Evolutionary conservation across 2,888 invertebrate species (phyloP).

Genomic region (Philopedon plagiatum): DNA sequence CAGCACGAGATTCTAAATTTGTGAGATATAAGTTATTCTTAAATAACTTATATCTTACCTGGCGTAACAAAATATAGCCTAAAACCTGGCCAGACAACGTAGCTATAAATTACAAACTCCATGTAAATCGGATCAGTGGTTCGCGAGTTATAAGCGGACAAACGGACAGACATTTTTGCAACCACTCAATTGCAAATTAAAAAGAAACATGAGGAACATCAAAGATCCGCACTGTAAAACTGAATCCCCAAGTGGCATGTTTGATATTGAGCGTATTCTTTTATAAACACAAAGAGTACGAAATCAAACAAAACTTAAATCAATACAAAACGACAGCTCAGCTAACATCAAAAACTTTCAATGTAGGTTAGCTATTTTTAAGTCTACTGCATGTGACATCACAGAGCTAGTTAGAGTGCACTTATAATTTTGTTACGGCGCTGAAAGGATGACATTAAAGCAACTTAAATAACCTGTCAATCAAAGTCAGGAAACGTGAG

Average conservation of each 20-base stretch:
- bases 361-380: slow-evolving; percentile 35
- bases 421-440: slow-evolving; percentile 56
- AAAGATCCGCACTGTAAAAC: no score
- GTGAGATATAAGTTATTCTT: no score
- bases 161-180: no score
- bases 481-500: slow-evolving; percentile 59
- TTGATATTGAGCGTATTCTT: neutral
- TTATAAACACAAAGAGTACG: neutral
- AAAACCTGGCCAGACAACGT: no score
- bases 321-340: slow-evolving; percentile 1
- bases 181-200: no score
- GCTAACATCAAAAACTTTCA: slow-evolving; percentile 13
- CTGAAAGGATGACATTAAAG: slow-evolving; percentile 58
- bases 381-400: slow-evolving; percentile 41
- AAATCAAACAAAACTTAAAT: slow-evolving; percentile 12
- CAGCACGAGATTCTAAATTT: no score
- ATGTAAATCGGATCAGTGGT: no score
- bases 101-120: no score
- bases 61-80: no score
- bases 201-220: neutral
- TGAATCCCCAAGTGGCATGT: no score
- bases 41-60: no score
- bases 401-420: slow-evolving; percentile 53
- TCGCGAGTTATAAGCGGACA: no score
- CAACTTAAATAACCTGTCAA: slow-evolving; percentile 64